These are phyloP conservation scores for Bufo bufo DNA, from an alignment of 2,113 vertebrate genomes.

Conservation along the genomic window DNA sequence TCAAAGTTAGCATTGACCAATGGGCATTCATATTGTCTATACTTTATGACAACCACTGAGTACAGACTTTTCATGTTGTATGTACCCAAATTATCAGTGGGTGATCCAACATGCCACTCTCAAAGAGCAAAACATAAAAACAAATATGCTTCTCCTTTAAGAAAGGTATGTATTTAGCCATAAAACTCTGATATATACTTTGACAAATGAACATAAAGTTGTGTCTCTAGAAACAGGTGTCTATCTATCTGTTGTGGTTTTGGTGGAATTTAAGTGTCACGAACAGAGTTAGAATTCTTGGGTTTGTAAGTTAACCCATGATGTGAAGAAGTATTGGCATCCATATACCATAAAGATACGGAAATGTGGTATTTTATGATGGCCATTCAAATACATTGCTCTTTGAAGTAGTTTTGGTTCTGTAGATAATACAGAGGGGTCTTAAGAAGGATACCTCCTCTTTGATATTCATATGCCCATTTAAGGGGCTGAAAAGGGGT, in stretches of 20 bases:
- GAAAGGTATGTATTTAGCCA: not conserved
- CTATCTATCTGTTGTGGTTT: conserved; percentile 33
- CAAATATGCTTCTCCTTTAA: not conserved
- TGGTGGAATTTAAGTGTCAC: conserved; percentile 39
- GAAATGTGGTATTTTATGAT: not conserved
- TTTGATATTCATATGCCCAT: too few species aligned
- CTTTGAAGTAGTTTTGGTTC: too few species aligned
- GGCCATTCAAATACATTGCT: too few species aligned
- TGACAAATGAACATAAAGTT: conserved; percentile 13
- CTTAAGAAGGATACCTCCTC: too few species aligned
- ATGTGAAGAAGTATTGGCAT: not conserved
- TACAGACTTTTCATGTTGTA: too few species aligned
- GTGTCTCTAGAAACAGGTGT: conserved; percentile 33
- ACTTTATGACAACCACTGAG: too few species aligned
- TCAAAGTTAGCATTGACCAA: too few species aligned
- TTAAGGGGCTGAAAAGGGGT: too few species aligned
- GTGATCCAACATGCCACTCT: too few species aligned
- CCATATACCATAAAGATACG: not conserved
- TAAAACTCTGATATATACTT: not conserved
- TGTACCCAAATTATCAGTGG: too few species aligned
- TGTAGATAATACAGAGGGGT: too few species aligned
- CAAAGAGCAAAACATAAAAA: not conserved
- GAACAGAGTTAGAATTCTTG: not conserved
- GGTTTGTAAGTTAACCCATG: not conserved
- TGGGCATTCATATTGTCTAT: too few species aligned